Evolutionary conservation across 2,888 invertebrate species (phyloP), one percentile per base, ranked within the genome.

Genomic region (Hypselothyrea guttata): DNA sequence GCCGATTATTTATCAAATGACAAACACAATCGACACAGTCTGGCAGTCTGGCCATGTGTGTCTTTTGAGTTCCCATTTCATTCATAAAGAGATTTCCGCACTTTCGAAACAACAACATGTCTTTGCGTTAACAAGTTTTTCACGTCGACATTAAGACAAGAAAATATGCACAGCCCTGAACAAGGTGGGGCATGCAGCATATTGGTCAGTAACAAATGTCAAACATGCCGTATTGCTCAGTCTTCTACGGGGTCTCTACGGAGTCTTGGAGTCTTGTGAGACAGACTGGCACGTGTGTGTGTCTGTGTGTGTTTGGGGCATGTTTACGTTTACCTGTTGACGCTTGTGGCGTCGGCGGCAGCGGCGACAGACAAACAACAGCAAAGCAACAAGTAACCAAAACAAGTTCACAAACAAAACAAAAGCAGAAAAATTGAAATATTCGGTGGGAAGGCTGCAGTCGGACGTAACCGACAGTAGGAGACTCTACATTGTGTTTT

Each of bases 251-350:
- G 28, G 35, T 44, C 46, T 38, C 15, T n/a, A 18, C 9, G 40
- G 31, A 48, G 54, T 51, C 52, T 60, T 48, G 42, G 55, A 56
- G 65, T 67, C 53, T 62, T 46, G 16, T 16, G n/a, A 44, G 62
- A 44, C 49, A 51, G 44, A 47, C 64, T 55, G 41, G 37, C 58
- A 52, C 40, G 51, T 51, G 49, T 41, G 11, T 28, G 18, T 45
- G 2, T 4, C 13, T 48, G 38, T 49, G 15, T 31, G 15, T 40
- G 62, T 62, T 56, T 65, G 75, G 54, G 69, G 51, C 71, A 59
- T 73, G 61, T 71, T 71, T 69, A 65, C 53, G 49, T 56, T 78
- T 78, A 77, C 82, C 75, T 82, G 83, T 78, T 78, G 78, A 79
- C 58, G 71, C 71, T 68, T 59, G 58, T 72, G 71, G 61, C 72